Conservation (phyloP, 1,140 invertebrate genomes). For the Zaprionus ornatus region DNA sequence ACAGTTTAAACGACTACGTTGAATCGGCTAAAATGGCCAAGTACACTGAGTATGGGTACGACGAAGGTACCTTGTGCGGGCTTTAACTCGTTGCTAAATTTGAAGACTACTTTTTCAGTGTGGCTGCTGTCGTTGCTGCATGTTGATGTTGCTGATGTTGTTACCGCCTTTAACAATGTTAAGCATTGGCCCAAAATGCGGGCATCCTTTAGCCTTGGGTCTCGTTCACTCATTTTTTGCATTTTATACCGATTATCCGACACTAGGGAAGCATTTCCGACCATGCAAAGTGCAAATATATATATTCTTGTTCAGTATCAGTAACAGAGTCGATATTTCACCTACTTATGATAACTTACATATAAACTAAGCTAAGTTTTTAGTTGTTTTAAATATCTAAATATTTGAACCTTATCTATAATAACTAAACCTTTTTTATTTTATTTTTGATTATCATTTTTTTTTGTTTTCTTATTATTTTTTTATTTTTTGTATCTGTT, state of each 20-base stretch:
- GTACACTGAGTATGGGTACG: not conserved
- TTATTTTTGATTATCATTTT: not conserved
- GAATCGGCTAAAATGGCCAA: slow-evolving; percentile 17
- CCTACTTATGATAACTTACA: no score
- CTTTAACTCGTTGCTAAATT: slow-evolving; percentile 52
- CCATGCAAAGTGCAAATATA: no score
- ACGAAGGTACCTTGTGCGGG: not conserved
- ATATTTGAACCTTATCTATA: no score
- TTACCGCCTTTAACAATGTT: slow-evolving; percentile 27
- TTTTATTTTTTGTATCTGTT: not conserved
- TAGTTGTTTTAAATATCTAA: no score
- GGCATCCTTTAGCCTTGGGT: slow-evolving; percentile 18
- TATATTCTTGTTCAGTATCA: no score
- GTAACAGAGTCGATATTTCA: no score
- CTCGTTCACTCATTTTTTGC: not conserved
- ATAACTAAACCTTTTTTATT: not conserved
- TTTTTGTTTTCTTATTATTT: no score
- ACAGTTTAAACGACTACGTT: slow-evolving; percentile 11
- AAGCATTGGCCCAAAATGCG: slow-evolving; percentile 21
- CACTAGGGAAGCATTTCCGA: no score
- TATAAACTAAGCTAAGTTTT: no score
- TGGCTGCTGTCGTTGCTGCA: not conserved
- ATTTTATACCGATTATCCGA: no score
- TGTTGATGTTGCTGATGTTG: slow-evolving; percentile 19
- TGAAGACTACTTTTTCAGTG: slow-evolving; percentile 21